phyloP scores from a whole-genome alignment of 2,888 invertebrate species.

The Bibio marci region DNA sequence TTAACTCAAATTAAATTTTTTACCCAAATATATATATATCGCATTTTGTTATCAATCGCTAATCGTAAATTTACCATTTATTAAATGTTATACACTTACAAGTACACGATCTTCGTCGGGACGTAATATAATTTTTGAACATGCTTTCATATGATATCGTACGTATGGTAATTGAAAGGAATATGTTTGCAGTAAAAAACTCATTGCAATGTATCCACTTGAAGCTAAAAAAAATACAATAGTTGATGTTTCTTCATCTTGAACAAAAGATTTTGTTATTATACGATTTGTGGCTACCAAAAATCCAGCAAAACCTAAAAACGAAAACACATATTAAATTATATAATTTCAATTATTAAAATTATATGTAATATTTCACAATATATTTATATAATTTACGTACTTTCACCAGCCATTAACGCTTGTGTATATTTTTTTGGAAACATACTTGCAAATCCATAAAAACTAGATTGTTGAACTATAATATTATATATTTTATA shows the following conservation, averaged over 20 bases:
- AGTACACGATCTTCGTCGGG: constrained; percentile 55
- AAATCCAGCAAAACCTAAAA: constrained; percentile 42
- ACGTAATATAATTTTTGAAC: constrained; percentile 61
- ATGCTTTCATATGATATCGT: constrained; percentile 61
- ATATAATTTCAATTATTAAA: too few species aligned
- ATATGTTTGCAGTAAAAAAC: constrained; percentile 60
- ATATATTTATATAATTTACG: too few species aligned
- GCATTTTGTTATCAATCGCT: too few species aligned
- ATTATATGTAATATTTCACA: too few species aligned
- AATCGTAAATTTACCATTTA: too few species aligned
- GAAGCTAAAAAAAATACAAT: constrained; percentile 74
- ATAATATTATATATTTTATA: constrained; percentile 7
- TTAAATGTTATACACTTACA: constrained; percentile 12
- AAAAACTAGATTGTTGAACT: constrained; percentile 88
- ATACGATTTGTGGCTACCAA: constrained; percentile 74
- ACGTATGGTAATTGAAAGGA: constrained; percentile 69
- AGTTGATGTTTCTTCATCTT: constrained; percentile 64
- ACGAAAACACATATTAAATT: too few species aligned
- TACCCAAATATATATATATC: too few species aligned
- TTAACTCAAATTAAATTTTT: too few species aligned
- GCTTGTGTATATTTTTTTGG: constrained; percentile 80
- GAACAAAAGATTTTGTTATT: constrained; percentile 59
- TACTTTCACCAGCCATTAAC: constrained; percentile 89
- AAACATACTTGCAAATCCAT: constrained; percentile 83
- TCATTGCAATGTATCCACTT: constrained; percentile 54